These are phyloP conservation scores for Xenus cinereus DNA, from an alignment of 2,113 vertebrate genomes.

Conservation along the genomic window DNA sequence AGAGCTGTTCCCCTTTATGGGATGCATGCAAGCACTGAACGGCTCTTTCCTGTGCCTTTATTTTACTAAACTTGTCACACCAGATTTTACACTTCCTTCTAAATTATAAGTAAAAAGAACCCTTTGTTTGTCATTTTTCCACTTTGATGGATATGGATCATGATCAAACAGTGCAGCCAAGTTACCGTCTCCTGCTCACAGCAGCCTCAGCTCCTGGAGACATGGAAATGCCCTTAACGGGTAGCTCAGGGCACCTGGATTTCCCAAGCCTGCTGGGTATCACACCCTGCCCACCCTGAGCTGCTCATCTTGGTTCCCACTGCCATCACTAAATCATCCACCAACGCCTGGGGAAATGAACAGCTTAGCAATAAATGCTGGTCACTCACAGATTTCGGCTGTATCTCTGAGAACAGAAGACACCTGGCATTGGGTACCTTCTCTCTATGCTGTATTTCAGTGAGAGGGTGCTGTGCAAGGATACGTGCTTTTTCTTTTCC, in stretches of 20 bases:
- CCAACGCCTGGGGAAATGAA: background rate
- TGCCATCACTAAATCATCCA: background rate
- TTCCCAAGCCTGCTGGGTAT: background rate
- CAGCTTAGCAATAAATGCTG: background rate
- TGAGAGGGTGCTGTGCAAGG: fast-evolving
- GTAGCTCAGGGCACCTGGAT: background rate
- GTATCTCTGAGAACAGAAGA: background rate
- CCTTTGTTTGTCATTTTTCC: conserved; percentile 55
- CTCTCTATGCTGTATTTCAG: background rate
- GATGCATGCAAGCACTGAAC: background rate
- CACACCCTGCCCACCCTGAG: background rate
- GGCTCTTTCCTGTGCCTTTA: conserved; percentile 10
- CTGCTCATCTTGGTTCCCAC: background rate
- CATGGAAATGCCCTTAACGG: fast-evolving
- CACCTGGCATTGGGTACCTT: background rate
- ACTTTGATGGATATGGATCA: background rate
- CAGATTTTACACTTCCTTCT: conserved; percentile 57
- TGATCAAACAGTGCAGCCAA: background rate
- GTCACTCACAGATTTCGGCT: background rate
- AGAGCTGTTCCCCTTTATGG: background rate
- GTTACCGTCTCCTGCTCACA: background rate
- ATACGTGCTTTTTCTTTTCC: background rate
- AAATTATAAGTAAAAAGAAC: conserved; percentile 46
- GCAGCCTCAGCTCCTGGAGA: background rate
- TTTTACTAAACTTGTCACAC: conserved; percentile 54